Evolutionary conservation across 2,797 vertebrate species (phyloP), one percentile per base, ranked within the genome.

Genomic region (Eulemur rubriventer): DNA sequence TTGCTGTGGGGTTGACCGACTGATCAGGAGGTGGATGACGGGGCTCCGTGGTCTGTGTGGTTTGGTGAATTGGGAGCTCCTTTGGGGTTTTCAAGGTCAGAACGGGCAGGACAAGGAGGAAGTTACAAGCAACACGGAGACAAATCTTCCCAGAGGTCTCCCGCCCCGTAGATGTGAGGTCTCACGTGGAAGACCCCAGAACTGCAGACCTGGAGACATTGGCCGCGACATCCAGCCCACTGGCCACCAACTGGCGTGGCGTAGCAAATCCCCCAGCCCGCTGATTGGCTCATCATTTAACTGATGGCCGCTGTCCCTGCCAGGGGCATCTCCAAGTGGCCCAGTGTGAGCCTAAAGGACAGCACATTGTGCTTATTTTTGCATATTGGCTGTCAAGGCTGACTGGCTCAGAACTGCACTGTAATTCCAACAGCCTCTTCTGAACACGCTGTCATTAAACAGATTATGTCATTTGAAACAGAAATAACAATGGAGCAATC

Each of bases 401-500:
- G 92, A 41, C 50, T 43, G 78, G 70, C 72, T 93, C 79, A 80
- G 63, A 89, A 38, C 43, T 18, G 30, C 57, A 9, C 20, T 67
- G n/a, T 63, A 24, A 76, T 95, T 94, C 65, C 72, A 89, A 88
- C 2, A n/a, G 52, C 10, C 26, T 69, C 75, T 86, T 78, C 81
- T 20, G 89, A 95, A 84, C 70, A 95, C 84, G 26, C 14, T 26
- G 28, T 6, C 87, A 30, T 80, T n/a, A 72, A 61, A 81, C 52
- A 59, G 69, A 95, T 61, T 46, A 30, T 30, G 55, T 70, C 30
- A 69, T 78, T 94, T 76, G 85, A 94, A 85, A 79, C 72, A 79
- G 93, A 88, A 63, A 81, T 78, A 55, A 50, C 35, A 78, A 30
- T 6, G 67, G 81, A n/a, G 24, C 46, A 30, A 22, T 81, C 59